Evolutionary conservation across 2,888 invertebrate species (phyloP).

Genomic region (Cepaea hortensis): DNA sequence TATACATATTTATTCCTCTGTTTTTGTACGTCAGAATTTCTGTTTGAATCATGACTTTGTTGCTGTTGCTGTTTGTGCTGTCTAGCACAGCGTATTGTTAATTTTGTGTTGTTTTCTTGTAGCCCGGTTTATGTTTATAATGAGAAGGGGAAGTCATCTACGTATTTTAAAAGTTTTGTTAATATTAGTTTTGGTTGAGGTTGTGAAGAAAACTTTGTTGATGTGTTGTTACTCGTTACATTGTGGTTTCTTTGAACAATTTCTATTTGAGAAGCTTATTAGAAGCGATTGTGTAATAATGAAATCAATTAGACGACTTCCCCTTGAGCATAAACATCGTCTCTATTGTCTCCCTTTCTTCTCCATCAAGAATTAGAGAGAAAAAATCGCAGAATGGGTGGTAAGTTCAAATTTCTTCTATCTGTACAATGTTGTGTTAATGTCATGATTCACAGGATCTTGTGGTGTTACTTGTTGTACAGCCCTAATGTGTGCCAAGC

Average conservation of each 20-base stretch:
- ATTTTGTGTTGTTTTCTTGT: no score
- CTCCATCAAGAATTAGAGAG: constrained; percentile 37
- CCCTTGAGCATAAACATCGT: background rate
- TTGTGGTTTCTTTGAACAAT: background rate
- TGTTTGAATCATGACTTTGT: background rate
- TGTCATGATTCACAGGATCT: constrained; percentile 22
- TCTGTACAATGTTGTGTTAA: background rate
- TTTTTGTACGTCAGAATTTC: background rate
- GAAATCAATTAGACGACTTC: background rate
- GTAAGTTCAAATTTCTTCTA: constrained; percentile 29
- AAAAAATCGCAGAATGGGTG: constrained; percentile 41
- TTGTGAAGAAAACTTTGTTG: no score
- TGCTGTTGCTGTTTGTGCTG: background rate
- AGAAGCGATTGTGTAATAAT: no score
- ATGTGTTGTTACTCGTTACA: no score
- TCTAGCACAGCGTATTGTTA: background rate
- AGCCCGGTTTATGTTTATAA: background rate
- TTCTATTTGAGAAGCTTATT: background rate
- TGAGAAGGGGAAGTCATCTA: background rate
- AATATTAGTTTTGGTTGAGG: no score
- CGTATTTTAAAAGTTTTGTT: background rate
- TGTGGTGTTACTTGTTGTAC: constrained; percentile 4
- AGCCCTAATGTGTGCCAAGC: background rate
- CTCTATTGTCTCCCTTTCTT: constrained; percentile 21
- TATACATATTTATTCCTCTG: background rate